phyloP scores from a whole-genome alignment of 2,888 invertebrate species.

The Phengaris alcon region DNA sequence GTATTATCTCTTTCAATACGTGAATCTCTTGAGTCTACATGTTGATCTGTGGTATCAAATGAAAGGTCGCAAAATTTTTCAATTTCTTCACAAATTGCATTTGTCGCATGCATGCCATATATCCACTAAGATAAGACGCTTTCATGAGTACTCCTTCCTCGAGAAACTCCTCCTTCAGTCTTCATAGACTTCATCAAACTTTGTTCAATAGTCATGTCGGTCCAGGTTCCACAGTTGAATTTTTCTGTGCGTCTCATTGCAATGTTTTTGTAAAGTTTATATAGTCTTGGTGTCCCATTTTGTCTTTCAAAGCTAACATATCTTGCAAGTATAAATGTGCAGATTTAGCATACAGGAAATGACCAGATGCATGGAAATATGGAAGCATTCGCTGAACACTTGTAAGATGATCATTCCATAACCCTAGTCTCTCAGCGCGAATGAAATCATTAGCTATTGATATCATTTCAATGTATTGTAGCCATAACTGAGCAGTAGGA shows the following conservation, averaged over 20 bases:
- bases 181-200: slow-evolving; percentile 43
- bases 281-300: slow-evolving; percentile 43
- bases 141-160: slow-evolving; percentile 36
- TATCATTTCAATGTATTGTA: slow-evolving; percentile 50
- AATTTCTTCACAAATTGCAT: slow-evolving; percentile 44
- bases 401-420: slow-evolving; percentile 46
- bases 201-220: slow-evolving; percentile 43
- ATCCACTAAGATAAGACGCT: slow-evolving; percentile 45
- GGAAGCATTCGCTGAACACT: slow-evolving; percentile 46
- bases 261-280: slow-evolving; percentile 42
- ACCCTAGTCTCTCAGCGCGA: slow-evolving; percentile 33
- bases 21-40: slow-evolving; percentile 39
- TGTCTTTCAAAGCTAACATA: slow-evolving; percentile 43
- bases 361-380: slow-evolving; percentile 50
- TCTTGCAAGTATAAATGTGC: slow-evolving; percentile 45
- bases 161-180: slow-evolving; percentile 39
- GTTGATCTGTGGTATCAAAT: slow-evolving; percentile 37
- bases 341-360: slow-evolving; percentile 48
- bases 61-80: slow-evolving; percentile 37
- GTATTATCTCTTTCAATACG: slow-evolving; percentile 37
- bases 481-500: slow-evolving; percentile 49
- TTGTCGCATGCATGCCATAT: slow-evolving; percentile 43
- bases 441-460: slow-evolving; percentile 42
- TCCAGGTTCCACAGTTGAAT: slow-evolving; percentile 40
- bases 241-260: slow-evolving; percentile 45